Evolutionary conservation across 2,797 vertebrate species (phyloP), one percentile per base, ranked within the genome.

Genomic region (Paratrypauchen microcephalus): DNA sequence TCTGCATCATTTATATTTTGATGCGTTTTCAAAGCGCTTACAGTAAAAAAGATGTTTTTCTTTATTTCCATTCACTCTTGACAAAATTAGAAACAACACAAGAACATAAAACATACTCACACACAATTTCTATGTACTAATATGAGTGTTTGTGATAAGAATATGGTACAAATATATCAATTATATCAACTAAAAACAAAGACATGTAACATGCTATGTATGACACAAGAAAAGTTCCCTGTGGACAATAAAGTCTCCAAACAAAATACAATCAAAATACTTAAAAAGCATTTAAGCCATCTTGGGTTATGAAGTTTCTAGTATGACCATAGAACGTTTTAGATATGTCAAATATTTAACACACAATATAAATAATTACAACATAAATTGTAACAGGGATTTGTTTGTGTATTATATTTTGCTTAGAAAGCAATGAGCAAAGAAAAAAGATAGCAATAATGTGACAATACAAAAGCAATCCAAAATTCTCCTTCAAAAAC

Each of bases 11-110:
- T 41, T 45, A 13, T 45, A 45, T 45, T 45, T 45, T 45, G 13
- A 45, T 45, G 47, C 8, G 2, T 50, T 50, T n/a, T 50, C 48
- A 55, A 75, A 57, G 65, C 52, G 56, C 69, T 76, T 74, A 78
- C 78, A 70, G 54, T n/a, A 30, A 18, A 12, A 18, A 58, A 30
- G 24, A 30, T 0, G 4, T 36, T 24, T 56, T 12, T 7, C 5
- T 58, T 58, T 32, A 9, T 36, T 60, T 60, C n/a, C 32, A 59
- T 59, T 59, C 16, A 60, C 18, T n/a, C 19, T 59, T 59, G 24
- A 58, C 26, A 56, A 50, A 50, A 41, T 41, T 26, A 26, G 24
- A 26, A 24, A 11, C 15, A 23, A 24, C 54, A 13, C 12, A 56
- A 45, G 41, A 3, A 15, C 2, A 45, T 45, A 15, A 45, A 45